Evolutionary conservation across 2,888 invertebrate species (phyloP), one percentile per base, ranked within the genome.

Genomic region (Chrysolina oricalcia): DNA sequence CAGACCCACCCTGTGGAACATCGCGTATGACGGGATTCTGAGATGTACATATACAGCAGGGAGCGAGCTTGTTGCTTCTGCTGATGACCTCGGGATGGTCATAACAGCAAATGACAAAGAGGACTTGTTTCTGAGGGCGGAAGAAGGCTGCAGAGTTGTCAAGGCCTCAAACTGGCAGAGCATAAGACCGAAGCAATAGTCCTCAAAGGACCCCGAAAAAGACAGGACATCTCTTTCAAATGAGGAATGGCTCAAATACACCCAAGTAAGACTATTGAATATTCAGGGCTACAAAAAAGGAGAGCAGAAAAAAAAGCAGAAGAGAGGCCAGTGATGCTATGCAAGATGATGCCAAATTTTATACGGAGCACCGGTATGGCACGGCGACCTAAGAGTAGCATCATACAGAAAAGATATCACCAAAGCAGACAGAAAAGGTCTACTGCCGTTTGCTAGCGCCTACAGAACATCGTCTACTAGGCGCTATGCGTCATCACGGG

Each of bases 261-360:
- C n/a, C 70, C 17, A 5, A 11, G 19, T 6, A 70, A 41, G 8
- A 53, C 40, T 2, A 15, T 72, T 6, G 35, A 41, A 8, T 66
- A 66, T 23, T 67, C 63, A 21, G 63, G 67, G n/a, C 21, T 46
- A 19, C 73, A 73, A 9, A 62, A 68, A 4, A 62, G 19, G 50
- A 17, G 13, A 27, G 15, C 62, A 6, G 50, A 19, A 11, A 71
- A 50, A 8, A 71, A 71, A 17, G 64, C 71, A 27, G 64, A 77
- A 2, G 69, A 68, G 59, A 76, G 71, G 50, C 73, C 77, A 17
- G 70, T 73, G 10, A 68, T 73, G n/a, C 66, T 82, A 11, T 56
- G 73, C 19, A 75, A 81, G 56, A 56, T 83, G 19, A 83, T 84
- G 80, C 77, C 82, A 6, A 78, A 76, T 79, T 15, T 68, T 78